These are phyloP conservation scores for Julus scandinavius DNA, from an alignment of 2,888 invertebrate species.

Conservation along the genomic window DNA sequence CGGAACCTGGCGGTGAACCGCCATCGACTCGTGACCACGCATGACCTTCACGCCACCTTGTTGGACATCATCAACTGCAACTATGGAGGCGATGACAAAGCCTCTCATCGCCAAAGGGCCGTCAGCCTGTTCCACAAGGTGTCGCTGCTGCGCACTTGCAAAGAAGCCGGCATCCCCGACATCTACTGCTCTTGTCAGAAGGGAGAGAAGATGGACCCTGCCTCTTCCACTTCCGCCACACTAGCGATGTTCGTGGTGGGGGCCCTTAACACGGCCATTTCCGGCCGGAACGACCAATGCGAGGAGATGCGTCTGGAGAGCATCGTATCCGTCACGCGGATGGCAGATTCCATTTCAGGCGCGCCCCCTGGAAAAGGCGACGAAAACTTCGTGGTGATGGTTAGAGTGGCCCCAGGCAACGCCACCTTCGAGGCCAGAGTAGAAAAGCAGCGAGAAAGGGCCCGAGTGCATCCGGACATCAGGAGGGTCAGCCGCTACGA, in stretches of 20 bases:
- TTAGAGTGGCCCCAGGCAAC: conserved; percentile 75
- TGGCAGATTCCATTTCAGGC: too few species aligned
- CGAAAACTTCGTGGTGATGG: conserved; percentile 74
- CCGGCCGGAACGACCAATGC: conserved; percentile 72
- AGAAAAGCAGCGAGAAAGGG: conserved; percentile 54
- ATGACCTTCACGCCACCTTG: conserved; percentile 84
- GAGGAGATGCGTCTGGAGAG: conserved; percentile 74
- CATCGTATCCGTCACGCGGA: conserved; percentile 66
- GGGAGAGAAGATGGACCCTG: conserved; percentile 64
- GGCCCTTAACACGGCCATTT: conserved; percentile 71
- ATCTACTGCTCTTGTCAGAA: conserved; percentile 91
- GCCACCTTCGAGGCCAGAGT: conserved; percentile 85
- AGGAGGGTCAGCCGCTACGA: conserved; percentile 66
- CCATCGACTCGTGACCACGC: conserved; percentile 81
- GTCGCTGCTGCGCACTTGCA: conserved; percentile 78
- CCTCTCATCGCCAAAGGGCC: conserved; percentile 66
- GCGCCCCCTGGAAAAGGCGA: too few species aligned
- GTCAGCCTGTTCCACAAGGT: conserved; percentile 83
- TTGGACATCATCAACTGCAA: conserved; percentile 73
- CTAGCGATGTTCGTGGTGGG: conserved; percentile 70
- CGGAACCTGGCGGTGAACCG: conserved; percentile 76
- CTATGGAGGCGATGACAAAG: conserved; percentile 25
- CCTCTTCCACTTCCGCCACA: background rate
- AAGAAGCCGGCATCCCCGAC: conserved; percentile 78
- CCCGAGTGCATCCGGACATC: conserved; percentile 75